Conservation (phyloP, 2,113 vertebrate genomes). For the Laterallus jamaicensis region DNA sequence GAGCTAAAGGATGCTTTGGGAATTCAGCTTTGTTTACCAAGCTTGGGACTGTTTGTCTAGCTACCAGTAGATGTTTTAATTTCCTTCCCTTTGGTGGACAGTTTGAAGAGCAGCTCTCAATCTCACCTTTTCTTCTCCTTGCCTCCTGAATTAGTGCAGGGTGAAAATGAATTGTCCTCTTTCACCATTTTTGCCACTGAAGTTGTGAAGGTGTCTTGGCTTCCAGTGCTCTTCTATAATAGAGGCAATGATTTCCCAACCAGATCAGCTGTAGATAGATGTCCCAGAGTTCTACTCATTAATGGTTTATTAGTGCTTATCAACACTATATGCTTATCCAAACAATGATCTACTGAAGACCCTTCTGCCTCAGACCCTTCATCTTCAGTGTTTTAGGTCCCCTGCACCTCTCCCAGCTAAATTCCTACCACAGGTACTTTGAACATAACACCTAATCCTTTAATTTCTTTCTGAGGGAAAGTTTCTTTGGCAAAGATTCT, state of each 20-base stretch:
- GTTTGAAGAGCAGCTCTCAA: background rate
- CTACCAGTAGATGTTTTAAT: background rate
- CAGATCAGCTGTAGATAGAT: background rate
- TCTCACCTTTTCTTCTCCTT: background rate
- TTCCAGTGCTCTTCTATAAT: background rate
- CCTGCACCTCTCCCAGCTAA: background rate
- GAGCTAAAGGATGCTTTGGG: conserved; percentile 2
- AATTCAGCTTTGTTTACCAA: conserved; percentile 6
- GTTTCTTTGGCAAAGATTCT: background rate
- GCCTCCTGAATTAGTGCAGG: background rate
- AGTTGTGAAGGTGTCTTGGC: background rate
- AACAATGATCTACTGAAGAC: background rate
- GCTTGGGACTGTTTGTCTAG: background rate
- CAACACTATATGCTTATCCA: background rate
- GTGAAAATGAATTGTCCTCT: background rate
- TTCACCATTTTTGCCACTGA: background rate
- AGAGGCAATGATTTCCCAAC: background rate
- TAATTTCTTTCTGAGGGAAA: background rate
- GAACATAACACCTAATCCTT: background rate
- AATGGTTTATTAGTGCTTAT: background rate
- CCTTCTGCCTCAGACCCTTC: background rate
- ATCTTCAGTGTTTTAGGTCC: background rate
- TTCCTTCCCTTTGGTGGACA: background rate
- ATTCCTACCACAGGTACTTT: background rate
- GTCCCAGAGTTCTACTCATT: background rate